Evolutionary conservation across 1,140 invertebrate genomes (phyloP).

Genomic region (Lasioglossum baleicum): DNA sequence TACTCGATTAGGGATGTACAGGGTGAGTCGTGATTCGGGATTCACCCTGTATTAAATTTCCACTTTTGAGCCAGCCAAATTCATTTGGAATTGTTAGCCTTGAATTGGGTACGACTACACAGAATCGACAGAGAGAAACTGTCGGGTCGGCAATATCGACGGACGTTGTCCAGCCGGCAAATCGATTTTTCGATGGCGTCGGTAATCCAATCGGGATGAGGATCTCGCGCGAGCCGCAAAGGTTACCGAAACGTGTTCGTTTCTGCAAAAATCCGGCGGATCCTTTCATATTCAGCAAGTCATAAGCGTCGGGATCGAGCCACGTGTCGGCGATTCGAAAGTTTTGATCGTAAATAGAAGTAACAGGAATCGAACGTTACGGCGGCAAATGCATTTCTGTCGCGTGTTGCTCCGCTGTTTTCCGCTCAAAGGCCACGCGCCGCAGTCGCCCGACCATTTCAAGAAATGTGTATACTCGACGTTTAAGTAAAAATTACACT

Average conservation of each 20-base stretch:
- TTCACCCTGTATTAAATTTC: too few relatives aligned
- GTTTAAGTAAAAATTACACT: too few relatives aligned
- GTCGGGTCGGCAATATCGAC: neutral
- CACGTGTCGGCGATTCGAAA: constrained; percentile 41
- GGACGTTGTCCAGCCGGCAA: neutral
- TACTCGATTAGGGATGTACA: too few relatives aligned
- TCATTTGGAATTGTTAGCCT: too few relatives aligned
- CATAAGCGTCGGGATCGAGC: neutral
- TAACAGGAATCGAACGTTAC: constrained; percentile 26
- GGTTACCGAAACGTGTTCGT: constrained; percentile 47
- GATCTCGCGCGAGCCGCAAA: constrained; percentile 48
- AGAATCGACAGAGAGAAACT: neutral
- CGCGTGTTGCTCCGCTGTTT: neutral
- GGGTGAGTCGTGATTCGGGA: too few relatives aligned
- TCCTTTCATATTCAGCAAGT: constrained; percentile 25
- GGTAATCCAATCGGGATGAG: neutral
- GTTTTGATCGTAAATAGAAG: constrained; percentile 39
- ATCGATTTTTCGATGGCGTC: neutral
- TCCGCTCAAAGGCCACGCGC: neutral
- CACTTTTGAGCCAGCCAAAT: too few relatives aligned
- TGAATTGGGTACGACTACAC: too few relatives aligned
- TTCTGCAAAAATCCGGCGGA: constrained; percentile 19
- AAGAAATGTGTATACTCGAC: too few relatives aligned
- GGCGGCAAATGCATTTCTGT: constrained; percentile 8
- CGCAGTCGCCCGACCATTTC: neutral